Evolutionary conservation across 2,797 vertebrate genomes (phyloP), one percentile per base, ranked within the genome.

Genomic region (Zenarchopterus dispar): DNA sequence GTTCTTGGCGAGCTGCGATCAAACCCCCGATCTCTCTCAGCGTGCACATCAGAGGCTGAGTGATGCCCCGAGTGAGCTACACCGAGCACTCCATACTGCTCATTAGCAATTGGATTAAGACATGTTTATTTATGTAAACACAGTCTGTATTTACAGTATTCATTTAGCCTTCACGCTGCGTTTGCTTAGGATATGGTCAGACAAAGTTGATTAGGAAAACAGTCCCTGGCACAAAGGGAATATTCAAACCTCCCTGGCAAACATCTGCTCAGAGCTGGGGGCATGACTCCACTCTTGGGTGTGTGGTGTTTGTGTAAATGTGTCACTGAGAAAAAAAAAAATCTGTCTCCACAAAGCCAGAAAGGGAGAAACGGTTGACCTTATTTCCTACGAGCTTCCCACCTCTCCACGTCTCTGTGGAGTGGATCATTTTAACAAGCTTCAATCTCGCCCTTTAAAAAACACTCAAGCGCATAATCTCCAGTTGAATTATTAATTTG

Each of bases 41-140:
- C 54, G 68, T 55, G 71, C 56, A 80, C 65, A 81, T 86, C 84
- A 85, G 81, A 86, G 67, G 76, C 71, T 33, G 66, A 73, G 67
- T 33, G 59, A 57, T 64, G 70, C 77, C 85, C 85, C 75, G 13
- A 39, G 79, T 53, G 45, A 78, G 84, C 59, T 56, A 77, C 83
- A 78, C 73, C 39, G 62, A 78, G 82, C 74, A 52, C 73, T 67
- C 58, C 71, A 53, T 80, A 55, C 69, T 47, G 77, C 91, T 93
- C 89, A 91, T 93, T 93, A 91, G 87, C 83, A 61, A 64, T 53
- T 78, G 45, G 70, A 92, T 87, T 88, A 89, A 79, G 77, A 78
- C 54, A 39, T 75, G 81, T 87, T 91, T 85, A 89, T 90, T 90
- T 83, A 89, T 78, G 84, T 80, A 77, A 90, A 91, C 78, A 67